These are phyloP conservation scores for Limenitis camilla DNA, from an alignment of 2,888 invertebrate species.

Conservation along the genomic window DNA sequence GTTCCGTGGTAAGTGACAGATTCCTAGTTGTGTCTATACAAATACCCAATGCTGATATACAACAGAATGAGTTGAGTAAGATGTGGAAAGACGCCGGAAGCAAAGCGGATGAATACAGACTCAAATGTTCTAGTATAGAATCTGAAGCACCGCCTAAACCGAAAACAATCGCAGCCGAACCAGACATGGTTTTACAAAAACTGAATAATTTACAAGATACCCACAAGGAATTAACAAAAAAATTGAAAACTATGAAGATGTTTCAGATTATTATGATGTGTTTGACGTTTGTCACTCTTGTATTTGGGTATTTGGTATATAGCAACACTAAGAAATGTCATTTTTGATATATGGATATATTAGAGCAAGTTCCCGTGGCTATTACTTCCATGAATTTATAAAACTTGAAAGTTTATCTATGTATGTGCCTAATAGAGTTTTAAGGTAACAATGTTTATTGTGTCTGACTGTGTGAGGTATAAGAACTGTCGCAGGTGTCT, in stretches of 20 bases:
- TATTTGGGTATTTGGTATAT: conserved; percentile 12
- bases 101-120: conserved; percentile 76
- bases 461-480: too few relatives aligned
- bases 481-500: too few relatives aligned
- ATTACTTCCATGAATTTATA: too few relatives aligned
- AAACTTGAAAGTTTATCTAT: too few relatives aligned
- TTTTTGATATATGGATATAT: not conserved
- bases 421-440: too few relatives aligned
- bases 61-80: conserved; percentile 74
- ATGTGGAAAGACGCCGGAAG: conserved; percentile 76
- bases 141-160: not conserved
- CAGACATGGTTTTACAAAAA: conserved; percentile 15
- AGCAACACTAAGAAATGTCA: conserved; percentile 1
- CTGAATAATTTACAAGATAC: conserved; percentile 14
- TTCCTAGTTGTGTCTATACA: conserved; percentile 86
- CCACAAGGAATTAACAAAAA: conserved; percentile 14
- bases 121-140: conserved; percentile 40
- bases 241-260: conserved; percentile 9
- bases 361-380: too few relatives aligned
- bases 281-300: conserved; percentile 9
- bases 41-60: conserved; percentile 61
- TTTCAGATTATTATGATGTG: conserved; percentile 15
- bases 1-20: conserved; percentile 81
- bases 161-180: not conserved
- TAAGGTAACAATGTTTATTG: too few relatives aligned